Conservation (phyloP, 2,113 vertebrate genomes). For the Sardina pilchardus region DNA sequence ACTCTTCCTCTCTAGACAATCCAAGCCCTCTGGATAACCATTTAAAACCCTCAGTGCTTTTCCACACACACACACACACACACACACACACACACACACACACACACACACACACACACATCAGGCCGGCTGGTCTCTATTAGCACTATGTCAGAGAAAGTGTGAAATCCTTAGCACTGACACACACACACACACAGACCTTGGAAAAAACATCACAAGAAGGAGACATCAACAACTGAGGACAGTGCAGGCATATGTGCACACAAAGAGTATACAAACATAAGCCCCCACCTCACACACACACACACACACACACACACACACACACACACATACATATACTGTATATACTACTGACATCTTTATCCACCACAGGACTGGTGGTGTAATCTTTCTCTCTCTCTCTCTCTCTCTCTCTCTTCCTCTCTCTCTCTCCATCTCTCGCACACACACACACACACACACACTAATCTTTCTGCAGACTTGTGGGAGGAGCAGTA, state of each 20-base stretch:
- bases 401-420: no score
- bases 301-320: constrained; percentile 20
- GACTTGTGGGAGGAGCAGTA: neutral
- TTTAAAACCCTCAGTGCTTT: neutral
- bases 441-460: neutral
- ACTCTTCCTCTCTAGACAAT: neutral
- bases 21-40: neutral
- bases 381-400: no score
- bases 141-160: constrained; percentile 33
- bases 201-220: constrained; percentile 13
- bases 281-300: constrained; percentile 14
- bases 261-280: neutral
- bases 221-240: neutral
- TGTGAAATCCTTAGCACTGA: constrained; percentile 35
- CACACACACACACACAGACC: constrained; percentile 1
- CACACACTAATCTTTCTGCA: constrained; percentile 7
- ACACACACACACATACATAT: no score
- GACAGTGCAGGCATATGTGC: neutral
- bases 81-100: constrained; percentile 29
- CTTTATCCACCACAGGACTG: no score
- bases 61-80: constrained; percentile 23
- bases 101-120: constrained; percentile 33
- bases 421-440: no score
- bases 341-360: no score
- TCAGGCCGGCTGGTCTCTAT: constrained; percentile 33